Conservation (phyloP, 2,888 invertebrate genomes). For the Napeogenes sylphis region DNA sequence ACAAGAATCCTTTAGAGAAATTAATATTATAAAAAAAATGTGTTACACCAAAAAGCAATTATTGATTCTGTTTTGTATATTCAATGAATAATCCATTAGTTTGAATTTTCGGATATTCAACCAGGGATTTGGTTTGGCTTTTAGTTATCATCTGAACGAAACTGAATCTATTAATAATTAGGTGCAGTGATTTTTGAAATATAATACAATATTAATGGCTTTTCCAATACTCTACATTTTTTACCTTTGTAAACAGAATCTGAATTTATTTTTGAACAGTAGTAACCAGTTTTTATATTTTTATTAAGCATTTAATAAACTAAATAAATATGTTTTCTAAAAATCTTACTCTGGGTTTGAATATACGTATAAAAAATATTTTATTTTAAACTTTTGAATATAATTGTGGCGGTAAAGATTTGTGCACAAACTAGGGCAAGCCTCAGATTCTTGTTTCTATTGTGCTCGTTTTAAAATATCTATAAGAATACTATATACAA, state of each 20-base stretch:
- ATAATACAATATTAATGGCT: slow-evolving; percentile 10
- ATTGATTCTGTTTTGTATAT: slow-evolving; percentile 36
- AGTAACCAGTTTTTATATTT: no score
- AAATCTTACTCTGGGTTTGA: neutral
- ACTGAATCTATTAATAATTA: no score
- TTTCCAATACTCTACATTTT: no score
- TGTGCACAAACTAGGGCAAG: slow-evolving; percentile 27
- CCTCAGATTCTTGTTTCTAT: slow-evolving; percentile 24
- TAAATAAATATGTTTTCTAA: no score
- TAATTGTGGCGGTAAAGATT: slow-evolving; percentile 30
- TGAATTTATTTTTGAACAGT: no score
- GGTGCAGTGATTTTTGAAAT: slow-evolving; percentile 16
- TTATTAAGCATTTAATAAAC: no score
- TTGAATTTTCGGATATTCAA: slow-evolving; percentile 29
- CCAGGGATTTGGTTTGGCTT: slow-evolving; percentile 24
- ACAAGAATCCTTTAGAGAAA: no score
- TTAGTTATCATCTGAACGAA: no score
- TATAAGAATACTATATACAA: slow-evolving; percentile 25
- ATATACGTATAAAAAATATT: neutral
- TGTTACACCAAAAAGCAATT: slow-evolving; percentile 36
- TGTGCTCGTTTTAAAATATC: slow-evolving; percentile 26
- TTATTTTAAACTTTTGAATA: slow-evolving; percentile 30
- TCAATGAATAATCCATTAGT: slow-evolving; percentile 38
- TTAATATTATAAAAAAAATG: slow-evolving; percentile 15
- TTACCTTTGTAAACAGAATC: no score